These are phyloP conservation scores for Asbolus verrucosus DNA, from an alignment of 1,140 invertebrate species.

Conservation along the genomic window DNA sequence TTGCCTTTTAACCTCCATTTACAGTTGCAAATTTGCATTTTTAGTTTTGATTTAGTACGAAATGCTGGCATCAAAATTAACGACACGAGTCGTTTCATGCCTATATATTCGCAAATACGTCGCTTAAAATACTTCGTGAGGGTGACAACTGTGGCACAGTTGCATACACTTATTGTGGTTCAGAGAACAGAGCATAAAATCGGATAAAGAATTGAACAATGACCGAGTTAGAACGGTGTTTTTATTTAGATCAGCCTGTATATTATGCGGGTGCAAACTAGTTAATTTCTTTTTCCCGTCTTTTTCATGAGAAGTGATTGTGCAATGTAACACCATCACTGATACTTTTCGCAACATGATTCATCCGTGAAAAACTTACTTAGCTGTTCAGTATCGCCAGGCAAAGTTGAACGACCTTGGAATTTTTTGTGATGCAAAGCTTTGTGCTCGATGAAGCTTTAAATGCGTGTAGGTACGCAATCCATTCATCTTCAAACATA, in stretches of 20 bases:
- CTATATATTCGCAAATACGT: background rate
- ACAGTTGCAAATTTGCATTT: constrained; percentile 33
- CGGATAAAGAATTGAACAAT: too few relatives aligned
- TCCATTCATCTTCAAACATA: constrained; percentile 14
- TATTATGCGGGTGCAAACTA: background rate
- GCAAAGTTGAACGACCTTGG: constrained; percentile 39
- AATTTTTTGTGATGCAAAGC: constrained; percentile 35
- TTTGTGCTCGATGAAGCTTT: constrained; percentile 23
- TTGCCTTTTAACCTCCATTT: constrained; percentile 32
- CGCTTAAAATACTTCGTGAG: constrained; percentile 2
- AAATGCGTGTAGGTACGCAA: constrained; percentile 10
- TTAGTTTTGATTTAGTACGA: constrained; percentile 6
- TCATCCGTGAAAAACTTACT: constrained; percentile 36
- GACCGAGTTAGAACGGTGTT: too few relatives aligned
- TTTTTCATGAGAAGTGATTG: constrained; percentile 34
- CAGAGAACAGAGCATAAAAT: too few relatives aligned
- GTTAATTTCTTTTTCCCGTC: constrained; percentile 14
- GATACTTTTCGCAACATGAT: constrained; percentile 36
- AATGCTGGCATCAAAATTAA: constrained; percentile 6
- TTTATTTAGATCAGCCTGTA: constrained; percentile 13
- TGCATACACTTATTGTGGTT: too few relatives aligned
- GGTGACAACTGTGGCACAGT: too few relatives aligned
- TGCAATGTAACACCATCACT: constrained; percentile 15
- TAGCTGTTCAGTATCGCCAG: constrained; percentile 18
- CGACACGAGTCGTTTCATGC: too few relatives aligned